Conservation (phyloP, 2,113 vertebrate species). For the Solea solea region DNA sequence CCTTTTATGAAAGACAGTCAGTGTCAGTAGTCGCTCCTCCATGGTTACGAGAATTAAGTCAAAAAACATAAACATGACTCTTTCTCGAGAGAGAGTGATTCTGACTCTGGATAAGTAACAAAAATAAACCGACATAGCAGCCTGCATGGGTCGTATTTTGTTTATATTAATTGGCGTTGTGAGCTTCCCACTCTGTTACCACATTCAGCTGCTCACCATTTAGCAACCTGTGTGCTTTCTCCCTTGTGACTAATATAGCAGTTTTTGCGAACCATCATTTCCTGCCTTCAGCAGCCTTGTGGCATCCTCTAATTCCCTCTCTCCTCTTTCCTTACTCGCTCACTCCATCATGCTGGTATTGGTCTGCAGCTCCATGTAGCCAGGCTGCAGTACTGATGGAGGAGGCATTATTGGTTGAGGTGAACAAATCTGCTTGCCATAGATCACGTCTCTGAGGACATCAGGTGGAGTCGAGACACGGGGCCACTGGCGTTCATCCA, state of each 20-base stretch:
- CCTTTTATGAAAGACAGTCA: neutral
- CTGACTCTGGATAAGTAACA: neutral
- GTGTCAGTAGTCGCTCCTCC: slow-evolving; percentile 9
- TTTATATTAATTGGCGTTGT: neutral
- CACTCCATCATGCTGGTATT: slow-evolving; percentile 35
- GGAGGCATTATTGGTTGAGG: slow-evolving; percentile 36
- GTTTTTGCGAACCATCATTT: slow-evolving; percentile 53
- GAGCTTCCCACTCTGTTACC: neutral
- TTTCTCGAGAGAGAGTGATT: neutral
- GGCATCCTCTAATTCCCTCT: slow-evolving; percentile 50
- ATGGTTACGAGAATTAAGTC: neutral
- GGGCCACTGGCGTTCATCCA: slow-evolving; percentile 4
- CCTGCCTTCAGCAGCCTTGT: slow-evolving; percentile 55
- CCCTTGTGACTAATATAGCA: slow-evolving; percentile 44
- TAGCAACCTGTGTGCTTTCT: slow-evolving; percentile 19
- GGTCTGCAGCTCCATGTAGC: slow-evolving; percentile 21
- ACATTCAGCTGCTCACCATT: slow-evolving; percentile 11
- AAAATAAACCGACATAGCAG: neutral
- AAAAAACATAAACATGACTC: neutral
- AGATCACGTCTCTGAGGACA: slow-evolving; percentile 16
- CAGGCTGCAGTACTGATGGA: slow-evolving; percentile 54
- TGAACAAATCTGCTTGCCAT: slow-evolving; percentile 42
- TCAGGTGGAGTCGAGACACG: slow-evolving; percentile 12
- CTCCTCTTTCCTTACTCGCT: slow-evolving; percentile 45
- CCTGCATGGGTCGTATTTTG: neutral